A percentile compares a stretch with the other conserved stretches of the same genome.
These are phyloP conservation scores for Sprattus sprattus DNA, from an alignment of 2,113 vertebrate genomes.

Conservation along the genomic window DNA sequence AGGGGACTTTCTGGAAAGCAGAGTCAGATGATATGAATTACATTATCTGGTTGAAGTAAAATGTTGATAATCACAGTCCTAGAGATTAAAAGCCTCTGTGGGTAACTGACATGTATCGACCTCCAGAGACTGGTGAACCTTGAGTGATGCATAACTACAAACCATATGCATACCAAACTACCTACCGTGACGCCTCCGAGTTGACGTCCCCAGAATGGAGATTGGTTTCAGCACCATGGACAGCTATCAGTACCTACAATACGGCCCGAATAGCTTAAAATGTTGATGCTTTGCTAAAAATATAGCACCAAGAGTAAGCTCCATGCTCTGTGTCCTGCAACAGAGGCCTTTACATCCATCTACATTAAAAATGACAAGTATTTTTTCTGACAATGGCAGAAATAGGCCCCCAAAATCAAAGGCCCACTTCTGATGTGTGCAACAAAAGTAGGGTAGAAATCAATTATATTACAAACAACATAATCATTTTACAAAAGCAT, in stretches of 20 bases:
- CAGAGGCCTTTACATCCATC: not conserved
- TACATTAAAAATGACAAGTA: not conserved
- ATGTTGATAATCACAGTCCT: not conserved
- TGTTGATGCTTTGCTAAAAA: not conserved
- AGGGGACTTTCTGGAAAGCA: too few relatives aligned
- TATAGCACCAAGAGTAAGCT: not conserved
- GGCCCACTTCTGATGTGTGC: not conserved
- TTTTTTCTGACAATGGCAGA: not conserved
- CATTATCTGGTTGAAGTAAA: not conserved
- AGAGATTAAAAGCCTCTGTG: not conserved
- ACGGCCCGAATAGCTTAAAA: not conserved
- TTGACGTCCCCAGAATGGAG: not conserved
- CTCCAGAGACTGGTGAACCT: not conserved
- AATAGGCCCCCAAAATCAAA: not conserved
- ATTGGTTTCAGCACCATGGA: slow-evolving; percentile 62
- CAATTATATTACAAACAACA: not conserved
- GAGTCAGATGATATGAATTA: not conserved
- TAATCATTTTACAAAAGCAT: not conserved
- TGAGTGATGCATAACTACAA: not conserved
- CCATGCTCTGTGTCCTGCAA: not conserved
- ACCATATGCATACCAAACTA: not conserved
- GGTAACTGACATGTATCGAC: not conserved
- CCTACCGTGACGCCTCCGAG: not conserved
- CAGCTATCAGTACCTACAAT: slow-evolving; percentile 36
- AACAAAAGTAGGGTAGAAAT: not conserved